Evolutionary conservation across 2,888 invertebrate genomes (phyloP), one percentile per base, ranked within the genome.

Genomic region (Philonicus albiceps): DNA sequence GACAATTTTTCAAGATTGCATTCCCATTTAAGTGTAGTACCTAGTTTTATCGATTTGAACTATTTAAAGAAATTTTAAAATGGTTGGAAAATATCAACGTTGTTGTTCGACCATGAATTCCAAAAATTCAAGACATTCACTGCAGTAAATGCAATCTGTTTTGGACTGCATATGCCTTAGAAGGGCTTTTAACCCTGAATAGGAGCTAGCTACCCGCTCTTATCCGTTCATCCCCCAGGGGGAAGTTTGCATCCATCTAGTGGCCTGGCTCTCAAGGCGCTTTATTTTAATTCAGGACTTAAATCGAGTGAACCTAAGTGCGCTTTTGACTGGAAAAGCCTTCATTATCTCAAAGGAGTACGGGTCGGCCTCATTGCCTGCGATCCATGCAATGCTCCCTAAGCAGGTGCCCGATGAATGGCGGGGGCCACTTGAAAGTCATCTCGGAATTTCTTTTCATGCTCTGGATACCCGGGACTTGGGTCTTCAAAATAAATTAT

Each of bases 401-500:
- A 64, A 64, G 27, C 64, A 64, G 19, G 64, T 22, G 19, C 64
- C 64, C 19, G n/a, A 64, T 64, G 64, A 64, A 64, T 64, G 27
- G 64, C 64, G 27, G 64, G 49, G 64, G 64, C 22, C 27, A 64
- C 64, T 64, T 64, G 64, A 64, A 64, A 64, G 64, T 64, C 64
- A 64, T 64, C 64, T 22, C 2, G 27, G 64, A 64, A 64, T 64
- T 64, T 64, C 64, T 64, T 64, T 64, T 64, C 27, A 64, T 64
- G 22, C 64, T 49, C 49, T n/a, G n/a, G 40, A 16, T 6, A n/a
- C 49, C 49, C 49, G n/a, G 49, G 49, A 43, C 4, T n/a, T 3
- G 8, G 22, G 64, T 64, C 64, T 64, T 64, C 64, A 78, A 78
- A 78, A 78, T 78, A 78, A 40, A 76, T 40, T 64, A 64, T 64